Evolutionary conservation across 2,888 invertebrate species (phyloP), one percentile per base, ranked within the genome.

Genomic region (Clusia tigrina): DNA sequence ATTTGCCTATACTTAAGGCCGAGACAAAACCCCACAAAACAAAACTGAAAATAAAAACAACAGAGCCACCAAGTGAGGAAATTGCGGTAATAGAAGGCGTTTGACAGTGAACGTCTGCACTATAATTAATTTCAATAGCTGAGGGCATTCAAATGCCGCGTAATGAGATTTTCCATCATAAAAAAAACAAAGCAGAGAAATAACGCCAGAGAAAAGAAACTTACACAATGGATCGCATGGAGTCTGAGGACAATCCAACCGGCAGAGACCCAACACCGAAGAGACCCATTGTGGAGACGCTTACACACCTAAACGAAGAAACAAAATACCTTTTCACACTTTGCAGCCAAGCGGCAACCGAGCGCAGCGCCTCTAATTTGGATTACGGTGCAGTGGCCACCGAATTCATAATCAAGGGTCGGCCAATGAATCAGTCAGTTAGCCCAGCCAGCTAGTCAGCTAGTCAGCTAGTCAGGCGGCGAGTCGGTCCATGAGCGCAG

Each of bases 101-200:
- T 12, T 15, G 42, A 42, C 42, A 42, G 42, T 3, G 74, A 74
- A 75, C 75, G 76, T 76, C 76, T 65, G 65, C 77, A 72, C 70
- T 69, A 67, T 78, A 78, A 78, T 77, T 78, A 76, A 78, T 75
- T 78, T 78, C 75, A 77, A 75, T 74, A 73, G 68, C 71, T 68
- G 64, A 46, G 54, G 25, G 38, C 78, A 78, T 77, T 66, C 60
- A 66, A 67, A 69, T 74, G 76, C n/a, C n/a, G 67, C 58, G 67
- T 75, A 74, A 74, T 75, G 77, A 73, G 68, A 69, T 48, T 68
- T 65, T 48, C 48, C n/a, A n/a, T n/a, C n/a, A n/a, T n/a, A n/a
- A n/a, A n/a, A n/a, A n/a, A n/a, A n/a, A n/a, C n/a, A n/a, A n/a
- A n/a, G n/a, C n/a, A n/a, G n/a, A n/a, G n/a, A n/a, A n/a, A n/a